Conservation (phyloP, 1,140 invertebrate species). For the Phthorimaea operculella region DNA sequence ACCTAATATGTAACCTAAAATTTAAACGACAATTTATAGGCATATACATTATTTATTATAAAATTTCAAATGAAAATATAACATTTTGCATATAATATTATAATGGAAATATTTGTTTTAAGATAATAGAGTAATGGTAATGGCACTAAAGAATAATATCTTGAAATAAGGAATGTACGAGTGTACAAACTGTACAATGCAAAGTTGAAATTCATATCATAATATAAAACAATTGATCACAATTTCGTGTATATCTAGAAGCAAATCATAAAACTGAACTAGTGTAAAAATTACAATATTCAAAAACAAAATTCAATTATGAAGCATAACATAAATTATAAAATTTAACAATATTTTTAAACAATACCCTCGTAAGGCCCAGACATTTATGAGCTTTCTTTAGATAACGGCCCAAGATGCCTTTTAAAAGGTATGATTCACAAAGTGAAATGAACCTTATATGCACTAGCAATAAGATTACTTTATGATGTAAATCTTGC, state of each 20-base stretch:
- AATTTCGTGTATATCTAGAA: too few species aligned
- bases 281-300: slow-evolving; percentile 2
- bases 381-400: too few species aligned
- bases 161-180: too few species aligned
- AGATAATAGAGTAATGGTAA: not conserved
- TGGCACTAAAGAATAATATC: not conserved
- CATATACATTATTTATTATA: slow-evolving; percentile 4
- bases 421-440: too few species aligned
- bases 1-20: not conserved
- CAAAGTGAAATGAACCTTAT: too few species aligned
- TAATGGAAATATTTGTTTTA: not conserved
- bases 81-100: not conserved
- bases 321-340: slow-evolving; percentile 7
- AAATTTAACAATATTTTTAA: slow-evolving; percentile 13
- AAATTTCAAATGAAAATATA: slow-evolving; percentile 5
- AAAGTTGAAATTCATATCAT: too few species aligned
- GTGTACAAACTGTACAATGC: too few species aligned
- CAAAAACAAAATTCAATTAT: not conserved
- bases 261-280: not conserved
- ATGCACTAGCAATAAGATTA: too few species aligned
- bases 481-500: too few species aligned
- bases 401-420: too few species aligned
- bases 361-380: too few species aligned
- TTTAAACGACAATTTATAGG: not conserved
- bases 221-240: too few species aligned